phyloP scores from a whole-genome alignment of 2,113 vertebrate species.

The Calidris pugnax region DNA sequence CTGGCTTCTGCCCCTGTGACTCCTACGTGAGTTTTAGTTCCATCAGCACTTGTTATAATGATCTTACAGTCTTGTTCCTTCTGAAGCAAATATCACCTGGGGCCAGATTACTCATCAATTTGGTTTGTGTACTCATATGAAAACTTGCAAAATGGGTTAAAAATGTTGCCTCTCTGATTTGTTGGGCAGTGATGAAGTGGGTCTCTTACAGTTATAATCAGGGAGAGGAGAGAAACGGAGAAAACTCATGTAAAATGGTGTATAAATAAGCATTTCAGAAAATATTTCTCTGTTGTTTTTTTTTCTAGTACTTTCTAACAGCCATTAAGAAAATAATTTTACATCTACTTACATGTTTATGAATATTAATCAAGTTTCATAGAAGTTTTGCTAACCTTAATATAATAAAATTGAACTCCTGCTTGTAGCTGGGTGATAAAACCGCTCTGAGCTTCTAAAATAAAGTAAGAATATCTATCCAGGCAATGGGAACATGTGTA shows the following conservation, averaged over 20 bases:
- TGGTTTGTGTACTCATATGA: neutral
- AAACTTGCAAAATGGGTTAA: neutral
- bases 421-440: neutral
- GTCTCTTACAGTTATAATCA: neutral
- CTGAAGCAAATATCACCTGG: neutral
- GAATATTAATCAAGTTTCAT: neutral
- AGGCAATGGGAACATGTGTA: neutral
- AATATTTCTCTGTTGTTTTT: neutral
- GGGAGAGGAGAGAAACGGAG: neutral
- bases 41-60: neutral
- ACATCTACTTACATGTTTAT: neutral
- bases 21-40: neutral
- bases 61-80: neutral
- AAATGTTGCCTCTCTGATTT: neutral
- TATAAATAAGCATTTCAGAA: neutral
- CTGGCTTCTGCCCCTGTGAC: neutral
- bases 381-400: neutral
- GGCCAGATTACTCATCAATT: neutral
- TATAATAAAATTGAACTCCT: neutral
- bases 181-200: neutral
- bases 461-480: neutral
- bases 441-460: neutral
- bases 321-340: neutral
- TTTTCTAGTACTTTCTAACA: neutral
- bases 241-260: neutral